Conservation (phyloP, 2,797 vertebrate species). For the Apogon hyalosoma region DNA sequence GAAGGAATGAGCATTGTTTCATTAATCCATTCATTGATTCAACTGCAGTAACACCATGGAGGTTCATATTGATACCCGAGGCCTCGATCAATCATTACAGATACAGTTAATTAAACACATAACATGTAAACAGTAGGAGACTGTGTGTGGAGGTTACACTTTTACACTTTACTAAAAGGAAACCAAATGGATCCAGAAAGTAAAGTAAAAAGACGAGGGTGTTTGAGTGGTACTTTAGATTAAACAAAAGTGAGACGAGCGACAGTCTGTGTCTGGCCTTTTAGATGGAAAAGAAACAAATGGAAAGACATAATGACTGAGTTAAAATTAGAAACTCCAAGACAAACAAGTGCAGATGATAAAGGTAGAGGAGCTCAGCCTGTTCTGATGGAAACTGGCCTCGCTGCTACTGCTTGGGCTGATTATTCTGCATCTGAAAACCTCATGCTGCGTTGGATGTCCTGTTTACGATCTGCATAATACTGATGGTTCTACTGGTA, state of each 20-base stretch:
- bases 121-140: not conserved
- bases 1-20: no score
- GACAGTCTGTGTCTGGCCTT: not conserved
- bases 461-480: slow-evolving; percentile 50
- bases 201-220: not conserved
- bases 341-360: slow-evolving; percentile 22
- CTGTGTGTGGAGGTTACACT: not conserved
- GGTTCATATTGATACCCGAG: not conserved
- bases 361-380: slow-evolving; percentile 12
- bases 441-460: slow-evolving; percentile 24
- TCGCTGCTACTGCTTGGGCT: slow-evolving; percentile 39
- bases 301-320: not conserved
- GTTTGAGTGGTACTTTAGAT: not conserved
- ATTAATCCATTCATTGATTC: no score
- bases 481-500: slow-evolving; percentile 7
- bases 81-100: not conserved
- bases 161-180: not conserved
- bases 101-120: not conserved
- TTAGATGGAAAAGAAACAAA: not conserved
- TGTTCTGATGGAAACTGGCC: slow-evolving; percentile 15
- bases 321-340: not conserved
- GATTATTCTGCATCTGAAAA: slow-evolving; percentile 37
- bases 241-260: not conserved
- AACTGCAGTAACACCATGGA: not conserved
- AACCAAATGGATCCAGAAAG: not conserved